Percentiles rank a stretch among this genome's conserved stretches.
Conservation (phyloP, 2,888 invertebrate species). For the Diogma glabrata region DNA sequence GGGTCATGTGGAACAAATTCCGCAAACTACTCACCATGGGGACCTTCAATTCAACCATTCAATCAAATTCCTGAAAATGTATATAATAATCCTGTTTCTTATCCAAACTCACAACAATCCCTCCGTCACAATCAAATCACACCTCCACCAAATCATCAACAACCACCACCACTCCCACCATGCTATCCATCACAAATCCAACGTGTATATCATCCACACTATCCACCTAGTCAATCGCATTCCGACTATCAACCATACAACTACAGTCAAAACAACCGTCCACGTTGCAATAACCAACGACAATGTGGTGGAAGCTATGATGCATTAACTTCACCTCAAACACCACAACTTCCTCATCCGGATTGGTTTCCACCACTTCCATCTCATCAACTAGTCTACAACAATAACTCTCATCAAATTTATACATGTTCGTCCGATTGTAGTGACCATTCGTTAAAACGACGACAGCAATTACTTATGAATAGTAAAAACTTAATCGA, state of each 20-base stretch:
- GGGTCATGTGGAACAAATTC: slow-evolving; percentile 20
- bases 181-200: slow-evolving; percentile 10
- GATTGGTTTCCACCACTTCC: slow-evolving; percentile 34
- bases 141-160: slow-evolving; percentile 32
- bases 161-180: slow-evolving; percentile 28
- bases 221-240: slow-evolving; percentile 33
- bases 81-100: slow-evolving; percentile 34
- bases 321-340: slow-evolving; percentile 33
- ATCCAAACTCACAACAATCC: slow-evolving; percentile 21
- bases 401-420: slow-evolving; percentile 28
- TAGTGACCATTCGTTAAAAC: slow-evolving; percentile 32
- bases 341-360: slow-evolving; percentile 27
- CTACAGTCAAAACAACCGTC: slow-evolving; percentile 23
- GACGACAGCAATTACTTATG: slow-evolving; percentile 22
- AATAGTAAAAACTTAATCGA: slow-evolving; percentile 18
- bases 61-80: slow-evolving; percentile 26
- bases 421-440: slow-evolving; percentile 38
- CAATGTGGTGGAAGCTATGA: slow-evolving; percentile 33
- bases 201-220: slow-evolving; percentile 30
- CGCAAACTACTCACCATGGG: slow-evolving; percentile 34
- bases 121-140: slow-evolving; percentile 36
- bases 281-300: not conserved
- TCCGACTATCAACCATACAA: slow-evolving; percentile 33
- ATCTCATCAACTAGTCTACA: not conserved
- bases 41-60: slow-evolving; percentile 28